Percentiles rank a stretch among this genome's conserved stretches.
Evolutionary conservation across 2,797 vertebrate species (phyloP).

Genomic region (Melanotaenia nigrans): DNA sequence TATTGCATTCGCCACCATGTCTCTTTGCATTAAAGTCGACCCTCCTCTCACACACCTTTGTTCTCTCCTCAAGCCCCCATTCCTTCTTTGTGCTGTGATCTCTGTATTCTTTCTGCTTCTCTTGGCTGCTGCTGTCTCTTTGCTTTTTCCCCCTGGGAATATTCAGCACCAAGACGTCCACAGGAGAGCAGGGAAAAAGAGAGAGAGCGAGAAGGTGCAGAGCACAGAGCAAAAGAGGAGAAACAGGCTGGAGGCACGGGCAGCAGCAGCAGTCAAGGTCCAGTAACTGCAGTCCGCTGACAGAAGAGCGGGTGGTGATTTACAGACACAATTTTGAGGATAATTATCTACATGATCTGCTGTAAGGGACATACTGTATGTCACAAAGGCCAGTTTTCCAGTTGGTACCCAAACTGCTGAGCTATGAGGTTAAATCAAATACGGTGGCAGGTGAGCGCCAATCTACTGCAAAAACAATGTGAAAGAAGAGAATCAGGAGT

Average conservation of each 20-base stretch:
- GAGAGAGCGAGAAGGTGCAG: slow-evolving; percentile 4
- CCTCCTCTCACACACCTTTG: slow-evolving; percentile 31
- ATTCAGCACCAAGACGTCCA: slow-evolving; percentile 46
- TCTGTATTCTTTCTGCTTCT: slow-evolving; percentile 43
- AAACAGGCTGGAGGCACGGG: slow-evolving; percentile 7
- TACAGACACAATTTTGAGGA: slow-evolving; percentile 70
- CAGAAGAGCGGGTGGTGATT: slow-evolving; percentile 69
- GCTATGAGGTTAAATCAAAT: slow-evolving; percentile 37
- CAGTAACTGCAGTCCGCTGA: slow-evolving; percentile 49
- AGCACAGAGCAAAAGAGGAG: slow-evolving; percentile 32
- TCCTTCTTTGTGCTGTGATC: slow-evolving; percentile 42
- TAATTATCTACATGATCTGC: slow-evolving; percentile 72
- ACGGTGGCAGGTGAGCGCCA: slow-evolving; percentile 21
- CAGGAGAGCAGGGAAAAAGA: slow-evolving; percentile 29
- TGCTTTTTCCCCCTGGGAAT: slow-evolving; percentile 50
- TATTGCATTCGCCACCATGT: slow-evolving; percentile 4
- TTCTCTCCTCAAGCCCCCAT: slow-evolving; percentile 15
- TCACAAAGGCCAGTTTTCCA: slow-evolving; percentile 41
- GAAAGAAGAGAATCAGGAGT: slow-evolving; percentile 7
- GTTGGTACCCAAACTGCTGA: slow-evolving; percentile 37
- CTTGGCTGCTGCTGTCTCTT: slow-evolving; percentile 38
- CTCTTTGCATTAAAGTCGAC: slow-evolving; percentile 33
- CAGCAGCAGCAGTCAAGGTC: slow-evolving; percentile 39
- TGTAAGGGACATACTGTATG: slow-evolving; percentile 46
- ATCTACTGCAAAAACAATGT: slow-evolving; percentile 17